These are phyloP conservation scores for Copidosoma floridanum DNA, from an alignment of 1,140 invertebrate genomes.

Conservation along the genomic window DNA sequence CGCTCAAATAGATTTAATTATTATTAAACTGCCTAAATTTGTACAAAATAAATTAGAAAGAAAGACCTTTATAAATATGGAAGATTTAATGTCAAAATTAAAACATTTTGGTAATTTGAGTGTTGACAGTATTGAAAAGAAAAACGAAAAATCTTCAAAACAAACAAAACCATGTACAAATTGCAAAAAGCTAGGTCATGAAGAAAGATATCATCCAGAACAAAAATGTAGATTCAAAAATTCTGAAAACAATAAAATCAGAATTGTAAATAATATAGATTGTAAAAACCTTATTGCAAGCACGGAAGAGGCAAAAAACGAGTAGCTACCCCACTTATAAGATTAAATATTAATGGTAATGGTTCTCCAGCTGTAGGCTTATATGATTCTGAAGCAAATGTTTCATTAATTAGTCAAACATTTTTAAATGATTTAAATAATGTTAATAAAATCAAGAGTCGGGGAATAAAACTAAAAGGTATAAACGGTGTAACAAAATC, in stretches of 20 bases:
- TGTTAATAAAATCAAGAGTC: background rate
- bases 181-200: too few relatives aligned
- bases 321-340: background rate
- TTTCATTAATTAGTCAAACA: slow-evolving; percentile 11
- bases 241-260: slow-evolving; percentile 2
- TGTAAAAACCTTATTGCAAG: background rate
- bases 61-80: background rate
- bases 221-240: background rate
- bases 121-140: background rate
- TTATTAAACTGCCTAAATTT: slow-evolving; percentile 3
- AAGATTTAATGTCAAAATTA: background rate
- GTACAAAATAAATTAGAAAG: slow-evolving; percentile 2
- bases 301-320: slow-evolving; percentile 12
- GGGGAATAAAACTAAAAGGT: slow-evolving; percentile 3
- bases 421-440: slow-evolving; percentile 2
- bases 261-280: slow-evolving; percentile 8
- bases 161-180: too few relatives aligned
- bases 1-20: slow-evolving; percentile 11
- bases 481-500: background rate
- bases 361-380: too few relatives aligned
- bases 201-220: background rate
- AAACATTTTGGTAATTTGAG: background rate
- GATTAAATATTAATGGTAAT: too few relatives aligned
- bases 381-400: too few relatives aligned
- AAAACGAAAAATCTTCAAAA: background rate